These are phyloP conservation scores for Scrobipalpa costella DNA, from an alignment of 2,888 invertebrate species.

Conservation along the genomic window DNA sequence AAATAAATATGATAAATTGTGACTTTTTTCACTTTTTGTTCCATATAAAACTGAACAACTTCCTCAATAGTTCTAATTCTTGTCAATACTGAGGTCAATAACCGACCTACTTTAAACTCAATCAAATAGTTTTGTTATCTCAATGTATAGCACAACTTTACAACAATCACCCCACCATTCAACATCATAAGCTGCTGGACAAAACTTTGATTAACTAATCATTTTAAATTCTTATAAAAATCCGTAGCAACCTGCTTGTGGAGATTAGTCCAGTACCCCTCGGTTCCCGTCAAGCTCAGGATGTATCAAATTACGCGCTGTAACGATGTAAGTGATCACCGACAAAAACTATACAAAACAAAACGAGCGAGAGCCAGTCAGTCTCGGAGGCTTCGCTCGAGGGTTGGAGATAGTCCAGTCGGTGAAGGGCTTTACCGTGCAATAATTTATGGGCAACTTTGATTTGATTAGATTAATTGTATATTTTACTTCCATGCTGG, in stretches of 20 bases:
- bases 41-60: no score
- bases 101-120: no score
- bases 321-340: constrained; percentile 75
- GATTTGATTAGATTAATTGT: no score
- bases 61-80: no score
- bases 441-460: no score
- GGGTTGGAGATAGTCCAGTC: constrained; percentile 7
- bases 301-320: constrained; percentile 76
- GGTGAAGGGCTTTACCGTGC: background rate
- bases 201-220: background rate
- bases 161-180: background rate
- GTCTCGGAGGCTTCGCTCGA: background rate
- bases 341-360: constrained; percentile 52
- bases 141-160: background rate
- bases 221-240: constrained; percentile 10
- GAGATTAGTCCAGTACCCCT: constrained; percentile 5
- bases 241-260: background rate
- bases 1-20: no score
- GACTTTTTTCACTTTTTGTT: no score
- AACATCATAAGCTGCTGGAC: background rate
- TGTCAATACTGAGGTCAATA: no score
- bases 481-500: no score
- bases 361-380: constrained; percentile 7
- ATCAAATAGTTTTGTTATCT: no score
- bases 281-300: constrained; percentile 58